Evolutionary conservation across 2,113 vertebrate species (phyloP).

Genomic region (Toxotes chatareus): DNA sequence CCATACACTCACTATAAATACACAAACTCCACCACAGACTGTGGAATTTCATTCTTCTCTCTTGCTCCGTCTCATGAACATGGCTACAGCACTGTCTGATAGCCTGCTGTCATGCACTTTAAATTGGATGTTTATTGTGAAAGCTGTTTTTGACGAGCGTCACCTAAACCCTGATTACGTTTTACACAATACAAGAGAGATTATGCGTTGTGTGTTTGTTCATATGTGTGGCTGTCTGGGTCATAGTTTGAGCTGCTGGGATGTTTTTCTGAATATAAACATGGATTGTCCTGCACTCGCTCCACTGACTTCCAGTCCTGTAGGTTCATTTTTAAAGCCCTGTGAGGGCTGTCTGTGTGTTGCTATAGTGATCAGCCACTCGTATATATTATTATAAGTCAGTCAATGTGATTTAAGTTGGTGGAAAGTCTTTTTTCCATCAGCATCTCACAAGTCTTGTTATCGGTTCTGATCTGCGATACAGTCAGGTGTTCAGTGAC

Average conservation of each 20-base stretch:
- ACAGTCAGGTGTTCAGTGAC: conserved; percentile 37
- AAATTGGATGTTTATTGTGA: conserved; percentile 48
- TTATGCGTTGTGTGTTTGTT: conserved; percentile 34
- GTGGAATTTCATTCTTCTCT: conserved; percentile 28
- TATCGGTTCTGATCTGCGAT: conserved; percentile 24
- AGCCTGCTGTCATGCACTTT: conserved; percentile 7
- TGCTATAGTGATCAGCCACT: conserved; percentile 4
- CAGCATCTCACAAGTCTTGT: conserved; percentile 9
- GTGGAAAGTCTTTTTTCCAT: conserved; percentile 5
- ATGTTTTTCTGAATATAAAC: conserved; percentile 14
- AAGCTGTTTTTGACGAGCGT: conserved; percentile 25
- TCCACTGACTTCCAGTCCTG: conserved; percentile 32
- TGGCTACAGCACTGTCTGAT: neutral
- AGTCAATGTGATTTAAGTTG: neutral
- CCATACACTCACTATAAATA: conserved; percentile 63
- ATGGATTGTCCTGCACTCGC: neutral
- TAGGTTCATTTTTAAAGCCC: conserved; percentile 17
- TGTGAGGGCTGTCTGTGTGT: neutral
- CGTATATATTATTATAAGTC: neutral
- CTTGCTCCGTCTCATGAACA: conserved; percentile 6
- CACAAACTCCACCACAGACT: conserved; percentile 46
- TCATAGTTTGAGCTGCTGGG: neutral
- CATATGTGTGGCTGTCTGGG: neutral
- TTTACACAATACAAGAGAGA: conserved; percentile 64
- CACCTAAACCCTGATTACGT: conserved; percentile 53